Conservation (phyloP, 2,797 vertebrate genomes). For the Chelidonichthys spinosus region DNA sequence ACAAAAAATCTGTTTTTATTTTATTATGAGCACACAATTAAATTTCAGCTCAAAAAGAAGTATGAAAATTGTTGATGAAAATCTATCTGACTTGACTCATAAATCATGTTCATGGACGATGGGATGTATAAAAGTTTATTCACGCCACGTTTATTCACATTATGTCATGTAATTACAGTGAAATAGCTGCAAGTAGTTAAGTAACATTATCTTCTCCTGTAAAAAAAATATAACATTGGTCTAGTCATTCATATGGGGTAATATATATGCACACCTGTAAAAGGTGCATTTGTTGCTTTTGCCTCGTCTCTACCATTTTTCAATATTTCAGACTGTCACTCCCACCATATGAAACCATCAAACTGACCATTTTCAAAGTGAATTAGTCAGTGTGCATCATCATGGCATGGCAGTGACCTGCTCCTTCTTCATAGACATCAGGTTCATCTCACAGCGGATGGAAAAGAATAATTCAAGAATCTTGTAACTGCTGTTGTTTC, state of each 20-base stretch:
- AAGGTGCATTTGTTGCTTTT: conserved; percentile 1
- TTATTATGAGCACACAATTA: no score
- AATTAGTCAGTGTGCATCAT: conserved; percentile 24
- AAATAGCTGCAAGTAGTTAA: neutral
- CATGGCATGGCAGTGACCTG: conserved; percentile 13
- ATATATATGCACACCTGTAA: neutral
- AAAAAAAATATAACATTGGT: neutral
- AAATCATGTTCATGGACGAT: neutral
- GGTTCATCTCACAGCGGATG: conserved; percentile 3
- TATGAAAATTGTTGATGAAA: neutral
- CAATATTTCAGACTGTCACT: conserved; percentile 37
- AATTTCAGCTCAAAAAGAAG: no score
- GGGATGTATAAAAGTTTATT: neutral
- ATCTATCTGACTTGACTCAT: neutral
- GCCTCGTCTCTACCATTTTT: neutral
- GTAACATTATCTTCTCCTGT: neutral
- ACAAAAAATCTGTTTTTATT: no score
- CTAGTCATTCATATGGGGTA: neutral
- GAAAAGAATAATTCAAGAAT: conserved; percentile 2
- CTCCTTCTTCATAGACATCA: conserved; percentile 13
- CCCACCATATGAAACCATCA: conserved; percentile 27
- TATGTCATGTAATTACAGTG: neutral
- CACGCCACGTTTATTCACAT: no score
- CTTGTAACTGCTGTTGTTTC: neutral
- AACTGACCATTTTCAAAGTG: conserved; percentile 32